Evolutionary conservation across 2,888 invertebrate species (phyloP).

Genomic region (Halictus ligatus): DNA sequence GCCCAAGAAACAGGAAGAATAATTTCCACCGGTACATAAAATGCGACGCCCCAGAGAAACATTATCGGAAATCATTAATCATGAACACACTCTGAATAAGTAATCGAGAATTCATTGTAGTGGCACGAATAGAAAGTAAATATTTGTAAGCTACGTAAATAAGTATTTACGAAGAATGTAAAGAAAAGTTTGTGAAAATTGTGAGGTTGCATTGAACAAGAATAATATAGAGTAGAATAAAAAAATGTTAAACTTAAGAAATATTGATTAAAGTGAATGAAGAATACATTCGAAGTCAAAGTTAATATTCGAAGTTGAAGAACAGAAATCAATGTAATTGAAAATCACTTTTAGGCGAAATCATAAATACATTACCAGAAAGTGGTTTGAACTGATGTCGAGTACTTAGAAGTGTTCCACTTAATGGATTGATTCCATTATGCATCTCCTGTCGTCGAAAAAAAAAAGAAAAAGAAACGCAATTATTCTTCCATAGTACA

Average conservation of each 20-base stretch:
- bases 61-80: conserved; percentile 3
- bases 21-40: not conserved
- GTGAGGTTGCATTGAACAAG: no score
- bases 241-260: not conserved
- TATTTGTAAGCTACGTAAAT: not conserved
- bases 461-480: not conserved
- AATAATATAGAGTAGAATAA: not conserved
- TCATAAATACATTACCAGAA: conserved; percentile 10
- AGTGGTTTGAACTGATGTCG: conserved; percentile 5
- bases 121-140: not conserved
- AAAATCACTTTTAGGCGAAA: not conserved
- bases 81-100: not conserved
- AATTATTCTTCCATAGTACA: not conserved
- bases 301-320: not conserved
- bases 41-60: not conserved
- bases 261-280: no score
- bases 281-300: not conserved
- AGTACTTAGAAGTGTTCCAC: conserved; percentile 4
- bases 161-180: not conserved
- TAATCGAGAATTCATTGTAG: not conserved
- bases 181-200: no score
- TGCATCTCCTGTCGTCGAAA: not conserved
- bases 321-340: not conserved
- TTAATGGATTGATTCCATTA: conserved; percentile 8
- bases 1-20: not conserved